Evolutionary conservation across 2,888 invertebrate species (phyloP), one percentile per base, ranked within the genome.

Genomic region (Phania funesta): DNA sequence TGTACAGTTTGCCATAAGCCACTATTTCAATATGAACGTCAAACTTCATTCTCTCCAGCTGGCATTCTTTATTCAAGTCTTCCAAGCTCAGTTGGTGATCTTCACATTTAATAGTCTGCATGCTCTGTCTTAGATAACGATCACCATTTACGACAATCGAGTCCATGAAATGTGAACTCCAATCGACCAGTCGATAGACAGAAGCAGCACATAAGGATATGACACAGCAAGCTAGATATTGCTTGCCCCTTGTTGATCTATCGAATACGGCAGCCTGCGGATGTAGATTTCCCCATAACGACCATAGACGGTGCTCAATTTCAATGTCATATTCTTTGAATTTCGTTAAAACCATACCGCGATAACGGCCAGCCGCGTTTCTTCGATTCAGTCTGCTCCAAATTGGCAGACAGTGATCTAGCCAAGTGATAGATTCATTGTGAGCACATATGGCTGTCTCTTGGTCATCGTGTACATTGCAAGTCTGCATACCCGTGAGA

Each of bases 261-360:
- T 91, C 90, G 87, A 95, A 95, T 83, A 92, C 92, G 0, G 88
- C 85, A 38, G 94, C 93, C 65, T 92, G 89, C 3, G 94, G 94
- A 90, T 94, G 94, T 16, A 95, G 86, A 35, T 92, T 92, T 0
- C 95, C 94, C 93, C 94, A 93, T 1, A 95, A 89, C 0, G 95
- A 94, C 91, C 92, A 95, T 0, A 95, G 89, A 80, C 94, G 94
- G 1, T 93, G 93, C 2, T 93, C 92, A 84, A 94, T 94, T 87
- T 95, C 95, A 1, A 95, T 92, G 81, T 94, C 93, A 92, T 93
- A 95, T 56, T 88, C 87, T 81, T 86, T 87, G 65, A 93, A 92
- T 86, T 94, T 94, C n/a, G 89, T 86, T 1, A 87, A 52, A 0
- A 87, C 76, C 48, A 87, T 83, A 44, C 87, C 87, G 41, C 91